Evolutionary conservation across 2,888 invertebrate species (phyloP).

Genomic region (Macrophya annulata): DNA sequence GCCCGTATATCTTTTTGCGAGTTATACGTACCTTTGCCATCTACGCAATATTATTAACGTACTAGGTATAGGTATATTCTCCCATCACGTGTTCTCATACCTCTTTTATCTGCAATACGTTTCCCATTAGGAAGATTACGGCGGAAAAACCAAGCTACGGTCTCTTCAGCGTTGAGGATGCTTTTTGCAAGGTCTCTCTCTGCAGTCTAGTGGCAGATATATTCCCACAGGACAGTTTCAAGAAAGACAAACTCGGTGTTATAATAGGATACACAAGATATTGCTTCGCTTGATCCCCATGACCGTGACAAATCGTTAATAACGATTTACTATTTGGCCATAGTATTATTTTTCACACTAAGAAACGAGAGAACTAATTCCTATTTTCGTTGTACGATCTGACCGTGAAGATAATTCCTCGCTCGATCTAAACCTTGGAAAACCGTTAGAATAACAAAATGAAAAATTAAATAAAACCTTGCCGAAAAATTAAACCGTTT

Average conservation of each 20-base stretch:
- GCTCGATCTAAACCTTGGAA: too few relatives aligned
- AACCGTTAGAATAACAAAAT: background rate
- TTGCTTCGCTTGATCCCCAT: background rate
- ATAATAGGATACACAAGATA: background rate
- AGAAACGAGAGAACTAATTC: conserved; percentile 1
- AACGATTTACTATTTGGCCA: conserved; percentile 2
- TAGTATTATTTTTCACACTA: conserved; percentile 4
- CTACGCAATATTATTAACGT: conserved; percentile 29
- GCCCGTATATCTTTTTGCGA: conserved; percentile 54
- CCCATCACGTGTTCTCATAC: conserved; percentile 20
- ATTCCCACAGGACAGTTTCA: conserved; percentile 11
- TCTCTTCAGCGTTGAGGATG: background rate
- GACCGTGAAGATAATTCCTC: background rate
- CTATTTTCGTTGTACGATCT: background rate
- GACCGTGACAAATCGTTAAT: conserved; percentile 26
- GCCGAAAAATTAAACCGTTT: conserved; percentile 48
- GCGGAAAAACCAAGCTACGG: background rate
- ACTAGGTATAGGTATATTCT: background rate
- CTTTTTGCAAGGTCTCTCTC: background rate
- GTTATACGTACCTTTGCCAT: background rate
- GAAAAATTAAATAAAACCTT: background rate
- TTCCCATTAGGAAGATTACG: conserved; percentile 48
- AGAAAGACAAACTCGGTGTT: background rate
- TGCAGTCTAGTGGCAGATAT: background rate
- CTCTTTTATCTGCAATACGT: conserved; percentile 42